Percentiles rank a stretch among this genome's conserved stretches.
phyloP scores from a whole-genome alignment of 2,888 invertebrate species.

The Drosophila mimica region DNA sequence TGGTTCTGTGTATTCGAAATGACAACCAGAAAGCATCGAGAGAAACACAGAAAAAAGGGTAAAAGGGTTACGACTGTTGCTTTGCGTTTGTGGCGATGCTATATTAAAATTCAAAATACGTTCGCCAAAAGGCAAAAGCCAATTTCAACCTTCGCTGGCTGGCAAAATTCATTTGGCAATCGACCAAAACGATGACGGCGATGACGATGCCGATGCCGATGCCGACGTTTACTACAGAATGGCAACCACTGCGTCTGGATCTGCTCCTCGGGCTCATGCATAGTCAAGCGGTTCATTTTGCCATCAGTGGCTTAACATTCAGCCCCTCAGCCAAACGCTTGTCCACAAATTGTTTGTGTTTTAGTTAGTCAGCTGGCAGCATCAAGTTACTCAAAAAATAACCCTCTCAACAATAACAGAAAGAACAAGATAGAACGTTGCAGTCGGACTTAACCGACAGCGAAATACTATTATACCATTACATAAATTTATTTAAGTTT shows the following conservation, averaged over 20 bases:
- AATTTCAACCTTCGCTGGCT: conserved; percentile 75
- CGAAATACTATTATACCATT: no score
- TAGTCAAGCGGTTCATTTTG: conserved; percentile 60
- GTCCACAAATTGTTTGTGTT: conserved; percentile 50
- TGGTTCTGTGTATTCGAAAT: conserved; percentile 16
- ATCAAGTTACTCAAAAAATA: conserved; percentile 27
- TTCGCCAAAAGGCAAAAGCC: conserved; percentile 75
- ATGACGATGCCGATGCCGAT: conserved; percentile 3
- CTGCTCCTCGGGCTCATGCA: conserved; percentile 58
- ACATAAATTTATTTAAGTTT: no score
- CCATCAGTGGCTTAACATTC: conserved; percentile 18
- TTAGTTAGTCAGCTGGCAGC: conserved; percentile 55
- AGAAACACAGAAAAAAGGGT: conserved; percentile 11
- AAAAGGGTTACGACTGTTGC: conserved; percentile 59
- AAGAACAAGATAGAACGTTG: no score
- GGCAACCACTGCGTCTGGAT: conserved; percentile 23
- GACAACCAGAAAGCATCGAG: conserved; percentile 44
- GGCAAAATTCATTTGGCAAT: conserved; percentile 76
- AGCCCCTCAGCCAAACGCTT: conserved; percentile 10
- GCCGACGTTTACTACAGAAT: conserved; percentile 18
- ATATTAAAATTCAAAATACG: conserved; percentile 78
- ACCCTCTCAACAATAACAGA: conserved; percentile 28
- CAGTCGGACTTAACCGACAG: no score
- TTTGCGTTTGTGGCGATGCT: conserved; percentile 38
- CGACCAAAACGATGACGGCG: conserved; percentile 32